Base-by-base conservation (phyloP, 2,797 vertebrate genomes). In the Ficedula albicollis region DNA sequence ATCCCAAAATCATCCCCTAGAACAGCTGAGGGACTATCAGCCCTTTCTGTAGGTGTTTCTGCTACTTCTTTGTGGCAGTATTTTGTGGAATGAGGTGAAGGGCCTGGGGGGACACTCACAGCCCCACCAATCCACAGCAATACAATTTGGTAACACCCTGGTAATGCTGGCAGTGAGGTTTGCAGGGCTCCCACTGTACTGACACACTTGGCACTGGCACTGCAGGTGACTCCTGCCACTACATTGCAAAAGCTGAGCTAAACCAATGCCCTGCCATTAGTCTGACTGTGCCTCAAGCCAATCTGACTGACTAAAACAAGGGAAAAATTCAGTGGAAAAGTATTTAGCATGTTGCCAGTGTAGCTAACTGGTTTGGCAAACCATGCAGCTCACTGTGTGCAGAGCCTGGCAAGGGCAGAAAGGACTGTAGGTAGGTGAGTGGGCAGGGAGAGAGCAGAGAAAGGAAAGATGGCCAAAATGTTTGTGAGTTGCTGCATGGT, bases 161-260 rank as follows among this genome's bases (percentile, higher is more conserved):
- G 38, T 23, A 5, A 0, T 3, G 17, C 26, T 54, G 68, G 15
- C n/a, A 86, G 60, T 0, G 0, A 54, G n/a, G 11, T 69, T 43
- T 62, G 26, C 49, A 72, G 62, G 49, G 29, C 14, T 82, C 74
- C 32, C 15, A 8, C 39, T 51, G 12, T 7, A 43, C 44, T 75
- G 36, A 68, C 20, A 52, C 5, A 2, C 63, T 30, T 21, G 4
- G 34, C 25, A 75, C 54, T 10, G 3, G 43, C 39, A 38, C 27
- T 83, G 52, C 64, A 58, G 25, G 19, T 22, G 15, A 66, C 48
- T 46, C n/a, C 48, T 55, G 26, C 16, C 76, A 69, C 64, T 14
- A 16, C 32, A 18, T 9, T 5, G 22, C n/a, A 83, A 73, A 64
- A 44, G 12, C 34, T 67, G 43, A 67, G n/a, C 26, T 63, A 51